A percentile compares a stretch with the other conserved stretches of the same genome.
These are phyloP conservation scores for Coptotermes formosanus DNA, from an alignment of 1,140 invertebrate genomes.

Conservation along the genomic window DNA sequence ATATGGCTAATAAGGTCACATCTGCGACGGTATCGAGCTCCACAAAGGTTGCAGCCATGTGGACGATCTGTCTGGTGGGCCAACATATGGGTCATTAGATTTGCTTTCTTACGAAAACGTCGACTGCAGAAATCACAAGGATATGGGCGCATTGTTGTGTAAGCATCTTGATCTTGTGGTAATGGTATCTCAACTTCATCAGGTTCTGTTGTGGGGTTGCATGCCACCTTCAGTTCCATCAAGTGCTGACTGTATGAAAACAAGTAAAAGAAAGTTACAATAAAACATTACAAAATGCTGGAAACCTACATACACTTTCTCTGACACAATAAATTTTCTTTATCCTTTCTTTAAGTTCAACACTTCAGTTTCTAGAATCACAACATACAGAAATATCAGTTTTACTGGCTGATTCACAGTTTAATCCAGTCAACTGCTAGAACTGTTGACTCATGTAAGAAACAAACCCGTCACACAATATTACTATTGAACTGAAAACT, in stretches of 20 bases:
- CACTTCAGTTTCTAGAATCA: too few relatives aligned
- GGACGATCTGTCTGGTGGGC: slow-evolving; percentile 76
- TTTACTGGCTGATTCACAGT: too few relatives aligned
- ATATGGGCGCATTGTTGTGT: slow-evolving; percentile 75
- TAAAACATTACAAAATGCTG: not conserved
- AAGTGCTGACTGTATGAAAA: slow-evolving; percentile 49
- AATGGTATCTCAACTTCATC: slow-evolving; percentile 73
- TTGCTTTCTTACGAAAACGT: slow-evolving; percentile 76
- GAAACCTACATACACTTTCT: not conserved
- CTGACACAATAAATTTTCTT: not conserved
- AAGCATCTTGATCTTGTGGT: slow-evolving; percentile 77
- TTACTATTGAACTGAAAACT: too few relatives aligned
- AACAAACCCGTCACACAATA: too few relatives aligned
- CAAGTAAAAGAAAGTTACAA: slow-evolving; percentile 31
- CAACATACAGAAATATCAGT: too few relatives aligned
- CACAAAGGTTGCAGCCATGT: slow-evolving; percentile 75
- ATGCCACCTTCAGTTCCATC: slow-evolving; percentile 54
- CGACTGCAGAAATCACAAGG: slow-evolving; percentile 82
- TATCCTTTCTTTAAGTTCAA: too few relatives aligned
- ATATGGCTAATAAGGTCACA: slow-evolving; percentile 77
- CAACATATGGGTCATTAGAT: slow-evolving; percentile 80
- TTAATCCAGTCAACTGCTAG: too few relatives aligned
- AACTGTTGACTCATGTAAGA: too few relatives aligned
- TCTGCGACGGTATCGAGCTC: slow-evolving; percentile 71
- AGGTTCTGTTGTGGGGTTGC: slow-evolving; percentile 53